Conservation (phyloP, 2,888 invertebrate genomes). For the Sinelater perroti region DNA sequence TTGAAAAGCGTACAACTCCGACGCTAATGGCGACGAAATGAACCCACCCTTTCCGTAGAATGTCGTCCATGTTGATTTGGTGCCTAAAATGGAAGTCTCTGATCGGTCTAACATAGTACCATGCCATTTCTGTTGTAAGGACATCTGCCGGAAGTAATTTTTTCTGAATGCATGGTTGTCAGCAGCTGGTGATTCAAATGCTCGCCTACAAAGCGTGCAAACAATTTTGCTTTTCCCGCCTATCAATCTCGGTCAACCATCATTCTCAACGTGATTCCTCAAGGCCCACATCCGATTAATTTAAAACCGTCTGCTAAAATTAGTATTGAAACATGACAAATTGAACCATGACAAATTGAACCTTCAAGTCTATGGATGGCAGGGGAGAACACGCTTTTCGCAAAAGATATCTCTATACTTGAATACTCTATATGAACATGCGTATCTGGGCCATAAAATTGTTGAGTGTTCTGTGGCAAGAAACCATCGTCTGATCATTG, state of each 20-base stretch:
- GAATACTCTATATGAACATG: no score
- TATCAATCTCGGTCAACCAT: constrained; percentile 93
- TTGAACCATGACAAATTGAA: constrained; percentile 72
- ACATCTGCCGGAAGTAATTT: constrained; percentile 91
- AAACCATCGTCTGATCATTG: no score
- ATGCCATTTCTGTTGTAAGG: constrained; percentile 92
- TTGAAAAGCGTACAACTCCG: constrained; percentile 99
- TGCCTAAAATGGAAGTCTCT: constrained; percentile 97
- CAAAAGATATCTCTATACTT: no score
- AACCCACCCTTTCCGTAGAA: constrained; percentile 98
- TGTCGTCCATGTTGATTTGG: no score
- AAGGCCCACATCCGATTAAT: constrained; percentile 72
- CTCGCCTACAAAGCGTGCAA: constrained; percentile 71
- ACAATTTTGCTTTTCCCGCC: no score
- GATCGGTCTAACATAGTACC: constrained; percentile 98
- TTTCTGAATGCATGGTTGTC: constrained; percentile 77
- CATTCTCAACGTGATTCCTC: constrained; percentile 85
- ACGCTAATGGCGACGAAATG: constrained; percentile 99
- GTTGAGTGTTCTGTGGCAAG: no score
- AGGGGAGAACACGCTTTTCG: constrained; percentile 71
- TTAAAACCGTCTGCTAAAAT: constrained; percentile 79
- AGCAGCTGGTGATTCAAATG: constrained; percentile 89
- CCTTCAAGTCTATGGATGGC: constrained; percentile 68
- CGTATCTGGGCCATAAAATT: no score
- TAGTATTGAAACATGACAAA: no score